phyloP scores from a whole-genome alignment of 2,888 invertebrate genomes.

The Acleris sparsana region DNA sequence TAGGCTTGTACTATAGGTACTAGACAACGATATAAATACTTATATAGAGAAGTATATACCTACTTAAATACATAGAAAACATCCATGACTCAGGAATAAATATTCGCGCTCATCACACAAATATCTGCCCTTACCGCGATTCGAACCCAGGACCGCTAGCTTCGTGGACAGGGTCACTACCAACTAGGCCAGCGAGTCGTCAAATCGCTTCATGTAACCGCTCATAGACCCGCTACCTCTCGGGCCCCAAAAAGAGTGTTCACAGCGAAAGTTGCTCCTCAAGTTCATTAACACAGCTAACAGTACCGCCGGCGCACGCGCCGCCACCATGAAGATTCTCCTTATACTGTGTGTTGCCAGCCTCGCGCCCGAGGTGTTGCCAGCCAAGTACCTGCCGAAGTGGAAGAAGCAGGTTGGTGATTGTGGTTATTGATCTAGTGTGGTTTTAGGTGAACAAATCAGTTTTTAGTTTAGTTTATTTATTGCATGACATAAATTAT shows the following conservation, averaged over 20 bases:
- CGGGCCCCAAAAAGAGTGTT: slow-evolving; percentile 61
- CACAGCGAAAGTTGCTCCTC: slow-evolving; percentile 74
- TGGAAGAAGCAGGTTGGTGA: slow-evolving; percentile 89
- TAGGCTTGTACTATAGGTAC: no score
- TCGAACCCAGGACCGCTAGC: no score
- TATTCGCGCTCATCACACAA: no score
- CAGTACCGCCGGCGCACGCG: slow-evolving; percentile 62
- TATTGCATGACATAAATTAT: no score
- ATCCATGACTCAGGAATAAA: no score
- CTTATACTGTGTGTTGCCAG: slow-evolving; percentile 54
- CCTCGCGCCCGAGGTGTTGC: slow-evolving; percentile 58
- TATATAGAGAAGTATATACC: no score
- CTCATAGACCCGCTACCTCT: slow-evolving; percentile 42
- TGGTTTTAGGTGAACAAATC: not conserved
- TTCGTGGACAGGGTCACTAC: no score
- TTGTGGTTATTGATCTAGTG: no score
- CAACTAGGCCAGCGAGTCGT: no score
- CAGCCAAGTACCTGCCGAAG: slow-evolving; percentile 87
- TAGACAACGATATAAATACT: no score
- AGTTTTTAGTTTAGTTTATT: not conserved
- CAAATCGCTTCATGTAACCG: not conserved
- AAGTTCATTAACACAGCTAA: slow-evolving; percentile 79
- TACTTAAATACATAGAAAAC: no score
- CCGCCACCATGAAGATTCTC: slow-evolving; percentile 51
- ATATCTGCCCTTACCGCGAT: no score